These are phyloP conservation scores for Rafetus swinhoei DNA, from an alignment of 2,113 vertebrate genomes.

Conservation along the genomic window DNA sequence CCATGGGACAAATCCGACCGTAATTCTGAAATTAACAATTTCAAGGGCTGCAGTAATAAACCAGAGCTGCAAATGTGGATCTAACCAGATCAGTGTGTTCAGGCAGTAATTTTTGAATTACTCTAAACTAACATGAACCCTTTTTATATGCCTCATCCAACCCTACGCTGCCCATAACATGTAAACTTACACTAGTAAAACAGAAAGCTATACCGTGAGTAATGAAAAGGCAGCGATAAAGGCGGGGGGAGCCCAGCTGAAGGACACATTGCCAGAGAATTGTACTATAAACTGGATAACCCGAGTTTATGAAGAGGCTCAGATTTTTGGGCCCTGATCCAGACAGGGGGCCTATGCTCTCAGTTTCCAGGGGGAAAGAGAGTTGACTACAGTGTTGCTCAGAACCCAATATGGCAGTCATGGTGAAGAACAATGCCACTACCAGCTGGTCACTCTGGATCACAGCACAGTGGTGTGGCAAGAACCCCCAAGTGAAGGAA, in stretches of 20 bases:
- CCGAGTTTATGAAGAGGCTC: conserved; percentile 54
- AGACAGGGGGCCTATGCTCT: conserved; percentile 57
- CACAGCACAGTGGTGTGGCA: neutral
- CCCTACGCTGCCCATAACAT: neutral
- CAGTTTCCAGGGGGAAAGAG: conserved; percentile 27
- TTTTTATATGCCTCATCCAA: conserved; percentile 42
- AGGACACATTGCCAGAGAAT: conserved; percentile 7
- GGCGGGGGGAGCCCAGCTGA: neutral
- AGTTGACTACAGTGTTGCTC: neutral
- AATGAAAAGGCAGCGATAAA: conserved; percentile 55
- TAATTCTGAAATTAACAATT: conserved; percentile 40
- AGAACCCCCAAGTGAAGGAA: neutral
- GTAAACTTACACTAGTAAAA: conserved; percentile 45
- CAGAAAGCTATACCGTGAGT: conserved; percentile 1
- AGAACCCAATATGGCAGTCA: accelerated
- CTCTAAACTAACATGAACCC: conserved; percentile 33
- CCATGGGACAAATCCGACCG: conserved; percentile 2
- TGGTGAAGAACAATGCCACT: accelerated
- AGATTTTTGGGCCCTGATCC: conserved; percentile 59
- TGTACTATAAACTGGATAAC: conserved; percentile 52
- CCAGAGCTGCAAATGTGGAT: conserved; percentile 23
- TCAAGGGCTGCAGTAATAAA: conserved; percentile 6
- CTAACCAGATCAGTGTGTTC: neutral
- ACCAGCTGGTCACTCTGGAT: neutral
- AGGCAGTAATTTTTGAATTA: conserved; percentile 53